Evolutionary conservation across 2,888 invertebrate genomes (phyloP).

Genomic region (Eremobia ochroleuca): DNA sequence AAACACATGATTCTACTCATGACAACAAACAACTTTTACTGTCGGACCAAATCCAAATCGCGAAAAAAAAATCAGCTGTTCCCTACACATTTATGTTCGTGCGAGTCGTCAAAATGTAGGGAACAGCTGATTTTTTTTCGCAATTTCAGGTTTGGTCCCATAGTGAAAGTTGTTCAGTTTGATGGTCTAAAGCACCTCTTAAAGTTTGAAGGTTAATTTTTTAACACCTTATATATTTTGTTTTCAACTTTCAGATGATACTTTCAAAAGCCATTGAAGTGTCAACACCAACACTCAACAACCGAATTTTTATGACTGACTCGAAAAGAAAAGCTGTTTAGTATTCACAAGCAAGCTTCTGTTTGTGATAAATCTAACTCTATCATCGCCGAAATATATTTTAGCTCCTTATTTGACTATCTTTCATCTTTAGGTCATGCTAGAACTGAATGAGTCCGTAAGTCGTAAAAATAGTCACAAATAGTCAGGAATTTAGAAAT

Average conservation of each 20-base stretch:
- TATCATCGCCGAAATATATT: slow-evolving; percentile 12
- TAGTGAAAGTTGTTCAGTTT: no score
- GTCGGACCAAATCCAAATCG: no score
- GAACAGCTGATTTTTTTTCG: no score
- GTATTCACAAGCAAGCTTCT: slow-evolving; percentile 50
- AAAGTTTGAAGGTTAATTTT: no score
- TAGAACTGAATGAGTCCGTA: slow-evolving; percentile 18
- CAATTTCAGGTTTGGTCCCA: no score
- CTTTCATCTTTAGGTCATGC: slow-evolving; percentile 41
- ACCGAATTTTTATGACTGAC: slow-evolving; percentile 45
- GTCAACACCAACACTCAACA: slow-evolving; percentile 43
- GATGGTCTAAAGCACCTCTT: no score
- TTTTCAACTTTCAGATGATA: background rate
- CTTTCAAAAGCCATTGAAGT: slow-evolving; percentile 14
- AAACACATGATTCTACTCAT: no score
- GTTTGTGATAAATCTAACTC: slow-evolving; percentile 47
- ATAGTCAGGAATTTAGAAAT: slow-evolving; percentile 13
- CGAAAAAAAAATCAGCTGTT: no score
- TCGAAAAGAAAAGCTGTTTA: slow-evolving; percentile 42
- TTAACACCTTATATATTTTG: no score
- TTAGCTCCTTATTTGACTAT: slow-evolving; percentile 33
- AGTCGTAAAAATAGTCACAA: slow-evolving; percentile 30
- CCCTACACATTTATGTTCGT: no score
- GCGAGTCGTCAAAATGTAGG: no score
- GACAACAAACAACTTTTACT: no score